Evolutionary conservation across 2,888 invertebrate species (phyloP).

Genomic region (Pantelozetes paolii): DNA sequence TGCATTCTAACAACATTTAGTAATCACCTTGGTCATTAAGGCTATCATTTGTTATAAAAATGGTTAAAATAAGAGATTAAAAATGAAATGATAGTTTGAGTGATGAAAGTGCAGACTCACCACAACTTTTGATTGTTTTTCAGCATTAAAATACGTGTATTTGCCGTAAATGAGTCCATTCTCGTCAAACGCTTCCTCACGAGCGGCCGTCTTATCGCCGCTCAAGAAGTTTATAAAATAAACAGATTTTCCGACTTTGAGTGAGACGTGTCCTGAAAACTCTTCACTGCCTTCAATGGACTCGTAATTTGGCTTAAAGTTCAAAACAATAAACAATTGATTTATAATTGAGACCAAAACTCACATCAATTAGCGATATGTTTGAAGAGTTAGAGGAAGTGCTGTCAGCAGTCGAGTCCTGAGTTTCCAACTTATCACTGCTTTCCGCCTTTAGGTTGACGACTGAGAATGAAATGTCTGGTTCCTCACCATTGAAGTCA

Average conservation of each 20-base stretch:
- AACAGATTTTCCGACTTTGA: constrained; percentile 38
- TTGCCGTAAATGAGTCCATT: constrained; percentile 36
- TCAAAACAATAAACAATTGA: background rate
- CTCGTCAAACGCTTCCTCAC: constrained; percentile 32
- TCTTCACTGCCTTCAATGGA: constrained; percentile 40
- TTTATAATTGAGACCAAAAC: background rate
- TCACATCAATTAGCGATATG: background rate
- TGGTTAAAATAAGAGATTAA: background rate
- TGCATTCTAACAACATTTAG: no score
- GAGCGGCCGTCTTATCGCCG: constrained; percentile 33
- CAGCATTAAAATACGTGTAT: constrained; percentile 15
- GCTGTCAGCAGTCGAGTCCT: no score
- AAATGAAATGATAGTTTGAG: background rate
- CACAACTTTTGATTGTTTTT: constrained; percentile 31
- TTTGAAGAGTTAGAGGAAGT: background rate
- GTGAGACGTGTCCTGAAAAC: constrained; percentile 39
- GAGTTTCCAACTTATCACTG: no score
- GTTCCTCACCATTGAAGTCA: constrained; percentile 33
- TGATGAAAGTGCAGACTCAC: constrained; percentile 23
- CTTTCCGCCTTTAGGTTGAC: constrained; percentile 3
- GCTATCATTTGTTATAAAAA: background rate
- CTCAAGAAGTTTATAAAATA: constrained; percentile 39
- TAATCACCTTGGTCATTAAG: no score
- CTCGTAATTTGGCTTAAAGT: constrained; percentile 28
- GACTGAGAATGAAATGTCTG: constrained; percentile 37